These are phyloP conservation scores for Drosophila repleta DNA, from an alignment of 1,140 invertebrate genomes.

Conservation along the genomic window DNA sequence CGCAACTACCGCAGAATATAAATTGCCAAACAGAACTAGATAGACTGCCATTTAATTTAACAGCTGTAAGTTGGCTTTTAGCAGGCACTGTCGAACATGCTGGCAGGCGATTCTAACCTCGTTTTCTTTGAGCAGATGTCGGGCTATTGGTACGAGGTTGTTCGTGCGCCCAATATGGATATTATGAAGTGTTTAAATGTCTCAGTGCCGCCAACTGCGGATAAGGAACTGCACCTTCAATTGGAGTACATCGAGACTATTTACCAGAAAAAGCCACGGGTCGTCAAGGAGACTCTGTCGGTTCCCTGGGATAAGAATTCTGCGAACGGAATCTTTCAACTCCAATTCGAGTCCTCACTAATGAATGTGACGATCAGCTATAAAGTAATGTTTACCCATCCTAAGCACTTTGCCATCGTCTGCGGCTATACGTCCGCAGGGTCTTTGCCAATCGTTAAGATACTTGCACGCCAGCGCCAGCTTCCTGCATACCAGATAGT, in stretches of 20 bases:
- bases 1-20: neutral
- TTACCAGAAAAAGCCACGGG: neutral
- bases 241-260: constrained; percentile 51
- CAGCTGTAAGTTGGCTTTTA: constrained; percentile 26
- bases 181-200: constrained; percentile 58
- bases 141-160: constrained; percentile 57
- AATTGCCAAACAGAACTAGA: constrained; percentile 17
- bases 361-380: constrained; percentile 25
- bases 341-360: neutral
- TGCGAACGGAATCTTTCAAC: constrained; percentile 37
- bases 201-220: constrained; percentile 38
- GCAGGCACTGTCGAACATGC: neutral
- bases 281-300: constrained; percentile 21
- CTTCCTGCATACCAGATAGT: neutral
- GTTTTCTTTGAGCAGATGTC: constrained; percentile 44
- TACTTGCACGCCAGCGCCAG: constrained; percentile 38
- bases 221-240: constrained; percentile 1
- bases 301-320: constrained; percentile 46
- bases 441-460: constrained; percentile 52
- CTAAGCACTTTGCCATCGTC: constrained; percentile 11
- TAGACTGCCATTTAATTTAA: constrained; percentile 8
- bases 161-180: constrained; percentile 38
- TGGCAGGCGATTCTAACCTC: too few relatives aligned
- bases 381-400: constrained; percentile 38
- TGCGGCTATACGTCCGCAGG: constrained; percentile 46